Conservation (phyloP, 2,888 invertebrate species). For the Cerceris rybyensis region DNA sequence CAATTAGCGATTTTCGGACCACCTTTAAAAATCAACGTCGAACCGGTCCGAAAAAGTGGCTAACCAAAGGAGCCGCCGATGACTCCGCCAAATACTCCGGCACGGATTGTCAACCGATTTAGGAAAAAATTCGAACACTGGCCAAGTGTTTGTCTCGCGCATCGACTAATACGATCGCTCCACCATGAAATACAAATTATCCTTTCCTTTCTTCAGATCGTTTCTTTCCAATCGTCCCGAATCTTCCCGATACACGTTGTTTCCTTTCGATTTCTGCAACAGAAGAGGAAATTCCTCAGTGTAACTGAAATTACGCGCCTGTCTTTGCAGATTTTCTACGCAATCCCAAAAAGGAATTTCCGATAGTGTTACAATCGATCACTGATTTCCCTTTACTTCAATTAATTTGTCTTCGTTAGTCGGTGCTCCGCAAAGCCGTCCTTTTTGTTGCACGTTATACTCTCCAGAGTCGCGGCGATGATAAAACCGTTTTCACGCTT, state of each 20-base stretch:
- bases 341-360: neutral
- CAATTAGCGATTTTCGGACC: constrained; percentile 78
- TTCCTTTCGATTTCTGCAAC: too few species aligned
- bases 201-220: neutral
- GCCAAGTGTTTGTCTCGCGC: neutral
- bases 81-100: constrained; percentile 69
- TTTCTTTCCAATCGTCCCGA: neutral
- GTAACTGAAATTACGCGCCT: too few species aligned
- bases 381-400: constrained; percentile 34
- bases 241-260: neutral
- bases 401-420: constrained; percentile 35
- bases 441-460: neutral
- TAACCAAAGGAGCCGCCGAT: constrained; percentile 77
- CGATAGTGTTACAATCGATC: neutral
- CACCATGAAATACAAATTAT: neutral
- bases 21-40: constrained; percentile 73
- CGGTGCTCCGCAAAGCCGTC: neutral
- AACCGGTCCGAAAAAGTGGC: constrained; percentile 62
- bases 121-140: constrained; percentile 53
- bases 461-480: neutral
- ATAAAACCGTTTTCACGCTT: constrained; percentile 19
- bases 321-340: too few species aligned
- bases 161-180: neutral
- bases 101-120: constrained; percentile 64
- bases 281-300: too few species aligned